A percentile compares a stretch with the other conserved stretches of the same genome.
Evolutionary conservation across 2,797 vertebrate genomes (phyloP).

Genomic region (Apogon hyalosoma): DNA sequence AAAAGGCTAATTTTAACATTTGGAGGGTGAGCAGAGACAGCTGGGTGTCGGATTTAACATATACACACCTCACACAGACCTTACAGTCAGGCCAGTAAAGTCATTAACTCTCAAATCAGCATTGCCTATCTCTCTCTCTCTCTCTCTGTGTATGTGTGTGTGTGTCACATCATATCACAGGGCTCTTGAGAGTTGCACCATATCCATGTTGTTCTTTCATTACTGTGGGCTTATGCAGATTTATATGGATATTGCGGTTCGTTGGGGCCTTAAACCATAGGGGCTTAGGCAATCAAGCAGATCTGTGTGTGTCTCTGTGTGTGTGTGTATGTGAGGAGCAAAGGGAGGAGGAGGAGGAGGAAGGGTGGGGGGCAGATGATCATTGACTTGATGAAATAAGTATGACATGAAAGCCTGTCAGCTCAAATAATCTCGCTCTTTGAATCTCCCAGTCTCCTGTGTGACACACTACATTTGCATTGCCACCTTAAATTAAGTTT

Average conservation of each 20-base stretch:
- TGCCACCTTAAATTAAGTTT: constrained; percentile 48
- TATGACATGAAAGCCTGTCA: constrained; percentile 61
- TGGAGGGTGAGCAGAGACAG: constrained; percentile 7
- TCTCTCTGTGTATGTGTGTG: constrained; percentile 3
- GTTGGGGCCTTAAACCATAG: constrained; percentile 51
- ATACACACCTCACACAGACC: constrained; percentile 8
- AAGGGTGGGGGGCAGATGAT: constrained; percentile 28
- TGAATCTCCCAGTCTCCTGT: constrained; percentile 37
- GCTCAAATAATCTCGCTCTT: constrained; percentile 45
- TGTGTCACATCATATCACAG: constrained; percentile 43
- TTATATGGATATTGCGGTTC: constrained; percentile 67
- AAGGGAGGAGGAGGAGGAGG: background rate
- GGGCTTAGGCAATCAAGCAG: constrained; percentile 16
- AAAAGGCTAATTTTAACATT: constrained; percentile 14
- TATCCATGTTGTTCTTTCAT: constrained; percentile 76
- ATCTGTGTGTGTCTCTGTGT: no score
- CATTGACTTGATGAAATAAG: constrained; percentile 56
- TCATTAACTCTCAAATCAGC: constrained; percentile 45
- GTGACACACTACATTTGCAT: constrained; percentile 52
- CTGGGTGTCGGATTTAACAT: background rate
- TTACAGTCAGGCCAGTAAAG: constrained; percentile 15
- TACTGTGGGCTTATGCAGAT: constrained; percentile 66
- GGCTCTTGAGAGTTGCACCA: constrained; percentile 47
- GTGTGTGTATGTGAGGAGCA: background rate
- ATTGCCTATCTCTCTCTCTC: constrained; percentile 17